These are phyloP conservation scores for Gymnothorax javanicus DNA, from an alignment of 2,797 vertebrate genomes.

Conservation along the genomic window DNA sequence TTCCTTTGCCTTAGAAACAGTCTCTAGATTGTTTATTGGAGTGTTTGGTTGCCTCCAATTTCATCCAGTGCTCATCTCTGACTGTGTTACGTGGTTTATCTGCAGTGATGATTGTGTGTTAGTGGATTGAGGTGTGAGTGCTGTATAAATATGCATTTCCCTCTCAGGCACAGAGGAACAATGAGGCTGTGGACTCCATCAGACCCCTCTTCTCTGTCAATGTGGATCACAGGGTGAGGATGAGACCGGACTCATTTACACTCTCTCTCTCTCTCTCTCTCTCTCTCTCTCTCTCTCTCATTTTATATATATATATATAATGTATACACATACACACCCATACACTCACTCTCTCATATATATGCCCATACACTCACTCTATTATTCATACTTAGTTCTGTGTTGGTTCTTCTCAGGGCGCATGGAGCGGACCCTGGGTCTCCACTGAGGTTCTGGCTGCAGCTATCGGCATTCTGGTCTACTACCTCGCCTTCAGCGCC, in stretches of 20 bases:
- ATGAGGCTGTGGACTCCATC: conserved; percentile 84
- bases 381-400: not conserved
- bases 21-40: no score
- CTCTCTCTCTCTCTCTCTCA: not conserved
- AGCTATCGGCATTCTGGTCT: conserved; percentile 80
- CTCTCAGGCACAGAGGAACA: conserved; percentile 88
- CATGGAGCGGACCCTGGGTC: conserved; percentile 90
- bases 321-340: no score
- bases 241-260: not conserved
- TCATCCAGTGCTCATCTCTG: no score
- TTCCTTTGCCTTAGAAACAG: no score
- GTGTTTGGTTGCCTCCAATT: no score
- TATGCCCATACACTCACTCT: not conserved
- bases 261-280: not conserved
- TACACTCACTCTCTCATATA: not conserved
- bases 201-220: conserved; percentile 88
- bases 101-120: not conserved
- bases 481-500: conserved; percentile 86
- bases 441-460: conserved; percentile 88
- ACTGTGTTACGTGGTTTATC: no score
- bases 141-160: not conserved
- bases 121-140: not conserved
- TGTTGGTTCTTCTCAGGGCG: conserved; percentile 69
- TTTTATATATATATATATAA: no score
- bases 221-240: conserved; percentile 88